Evolutionary conservation across 2,113 vertebrate genomes (phyloP), one percentile per base, ranked within the genome.

Genomic region (Casuarius casuarius): DNA sequence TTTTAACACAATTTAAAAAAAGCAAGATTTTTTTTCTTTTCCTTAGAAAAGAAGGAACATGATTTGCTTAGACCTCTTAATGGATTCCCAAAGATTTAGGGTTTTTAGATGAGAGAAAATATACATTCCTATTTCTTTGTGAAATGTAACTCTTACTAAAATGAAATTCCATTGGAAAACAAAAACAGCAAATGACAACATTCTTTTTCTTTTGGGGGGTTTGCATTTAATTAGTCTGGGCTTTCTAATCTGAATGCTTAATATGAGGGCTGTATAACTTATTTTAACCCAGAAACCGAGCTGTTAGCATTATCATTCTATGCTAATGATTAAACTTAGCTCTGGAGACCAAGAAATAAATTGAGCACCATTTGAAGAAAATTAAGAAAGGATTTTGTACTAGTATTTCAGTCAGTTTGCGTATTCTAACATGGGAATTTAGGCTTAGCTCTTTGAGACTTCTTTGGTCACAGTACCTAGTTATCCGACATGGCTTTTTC

Each of bases 211-310:
- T 67, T 22, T 70, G 4, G 63, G 38, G 75, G 12, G 25, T 48
- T 62, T 49, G 23, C 72, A 44, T 87, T 84, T 77, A 65, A 75
- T 86, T 91, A 75, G 35, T 68, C 33, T 68, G 44, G 68, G 18
- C 56, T 85, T 91, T 90, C 61, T 63, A 85, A 94, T 58, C 76
- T 25, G 65, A 89, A 65, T 58, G 62, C 67, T 92, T 52, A 66
- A 22, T 73, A 78, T 11, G 42, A 95, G 77, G 44, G 63, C 70
- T 52, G 44, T 14, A 79, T 84, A 82, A 87, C 58, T 73, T 17
- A 66, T 92, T 96, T 95, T 85, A 93, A 94, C 58, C 54, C 54
- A 86, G 82, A 68, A 94, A 79, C 31, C 28, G 54, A 95, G 77
- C 25, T 85, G 66, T 56, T 70, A 89, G 38, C 51, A 46, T 81